Evolutionary conservation across 2,888 invertebrate genomes (phyloP).

Genomic region (Drosophila merina): DNA sequence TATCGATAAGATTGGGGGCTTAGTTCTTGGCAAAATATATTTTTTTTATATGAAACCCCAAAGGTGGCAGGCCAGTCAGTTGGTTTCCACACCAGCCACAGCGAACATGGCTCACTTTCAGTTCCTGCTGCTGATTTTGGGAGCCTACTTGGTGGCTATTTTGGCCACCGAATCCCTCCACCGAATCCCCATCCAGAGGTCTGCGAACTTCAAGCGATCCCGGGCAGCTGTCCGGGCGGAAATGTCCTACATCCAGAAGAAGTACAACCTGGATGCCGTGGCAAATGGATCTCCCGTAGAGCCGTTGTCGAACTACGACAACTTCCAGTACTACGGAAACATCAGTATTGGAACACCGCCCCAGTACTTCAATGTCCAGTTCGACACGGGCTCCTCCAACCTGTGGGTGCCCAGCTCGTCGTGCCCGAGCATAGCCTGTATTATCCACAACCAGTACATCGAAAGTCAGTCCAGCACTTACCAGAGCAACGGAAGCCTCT

Average conservation of each 20-base stretch:
- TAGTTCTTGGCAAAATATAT: neutral
- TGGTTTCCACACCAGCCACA: neutral
- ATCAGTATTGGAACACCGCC: conserved; percentile 95
- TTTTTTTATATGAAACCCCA: conserved; percentile 14
- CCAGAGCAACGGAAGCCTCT: conserved; percentile 92
- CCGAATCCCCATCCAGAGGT: conserved; percentile 25
- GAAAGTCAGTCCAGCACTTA: conserved; percentile 92
- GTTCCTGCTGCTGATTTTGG: neutral
- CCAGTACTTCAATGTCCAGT: conserved; percentile 96
- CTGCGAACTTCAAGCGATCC: conserved; percentile 19
- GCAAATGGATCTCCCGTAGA: conserved; percentile 82
- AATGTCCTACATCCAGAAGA: conserved; percentile 36
- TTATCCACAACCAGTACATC: conserved; percentile 97
- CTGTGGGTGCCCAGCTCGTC: conserved; percentile 99
- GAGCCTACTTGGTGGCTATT: neutral
- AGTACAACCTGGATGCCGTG: conserved; percentile 38
- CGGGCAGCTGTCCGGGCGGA: conserved; percentile 44
- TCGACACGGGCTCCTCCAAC: conserved; percentile 99
- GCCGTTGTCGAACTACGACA: conserved; percentile 92
- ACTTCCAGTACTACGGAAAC: conserved; percentile 97
- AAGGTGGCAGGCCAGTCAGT: conserved; percentile 12
- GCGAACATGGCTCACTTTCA: conserved; percentile 14
- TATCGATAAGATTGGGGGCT: conserved; percentile 22
- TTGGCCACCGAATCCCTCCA: neutral
- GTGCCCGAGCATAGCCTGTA: conserved; percentile 94